Evolutionary conservation across 2,113 vertebrate genomes (phyloP).

Genomic region (Mormoops blainvillei): DNA sequence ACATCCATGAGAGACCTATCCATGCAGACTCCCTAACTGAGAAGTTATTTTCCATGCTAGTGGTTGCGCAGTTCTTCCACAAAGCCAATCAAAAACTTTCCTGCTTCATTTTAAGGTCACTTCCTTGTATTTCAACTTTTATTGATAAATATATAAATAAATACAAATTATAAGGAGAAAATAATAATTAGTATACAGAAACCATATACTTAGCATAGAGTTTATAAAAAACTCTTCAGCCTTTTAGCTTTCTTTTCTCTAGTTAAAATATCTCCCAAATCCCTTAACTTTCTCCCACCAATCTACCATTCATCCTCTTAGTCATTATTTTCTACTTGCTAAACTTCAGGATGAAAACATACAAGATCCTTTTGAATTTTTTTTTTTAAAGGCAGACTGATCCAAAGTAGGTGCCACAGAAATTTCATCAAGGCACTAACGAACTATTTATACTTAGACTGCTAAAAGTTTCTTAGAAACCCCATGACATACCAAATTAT

Average conservation of each 20-base stretch:
- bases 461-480: constrained; percentile 26
- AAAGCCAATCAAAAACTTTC: not conserved
- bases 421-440: not conserved
- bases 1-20: not conserved
- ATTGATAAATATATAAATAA: constrained; percentile 23
- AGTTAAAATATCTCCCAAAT: not conserved
- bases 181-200: not conserved
- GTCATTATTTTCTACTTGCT: not conserved
- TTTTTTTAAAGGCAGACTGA: not conserved
- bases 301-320: not conserved
- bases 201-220: not conserved
- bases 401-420: constrained; percentile 13
- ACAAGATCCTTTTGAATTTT: not conserved
- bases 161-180: not conserved
- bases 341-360: constrained; percentile 34
- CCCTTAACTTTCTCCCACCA: not conserved
- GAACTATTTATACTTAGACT: not conserved
- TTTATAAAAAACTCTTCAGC: constrained; percentile 25
- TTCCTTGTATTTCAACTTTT: not conserved
- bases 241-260: constrained; percentile 2
- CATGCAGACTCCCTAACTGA: not conserved
- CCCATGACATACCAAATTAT: not conserved
- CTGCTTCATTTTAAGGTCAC: not conserved
- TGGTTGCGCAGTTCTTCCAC: not conserved
- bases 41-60: not conserved